Evolutionary conservation across 2,888 invertebrate genomes (phyloP).

Genomic region (Eupithecia centaureata): DNA sequence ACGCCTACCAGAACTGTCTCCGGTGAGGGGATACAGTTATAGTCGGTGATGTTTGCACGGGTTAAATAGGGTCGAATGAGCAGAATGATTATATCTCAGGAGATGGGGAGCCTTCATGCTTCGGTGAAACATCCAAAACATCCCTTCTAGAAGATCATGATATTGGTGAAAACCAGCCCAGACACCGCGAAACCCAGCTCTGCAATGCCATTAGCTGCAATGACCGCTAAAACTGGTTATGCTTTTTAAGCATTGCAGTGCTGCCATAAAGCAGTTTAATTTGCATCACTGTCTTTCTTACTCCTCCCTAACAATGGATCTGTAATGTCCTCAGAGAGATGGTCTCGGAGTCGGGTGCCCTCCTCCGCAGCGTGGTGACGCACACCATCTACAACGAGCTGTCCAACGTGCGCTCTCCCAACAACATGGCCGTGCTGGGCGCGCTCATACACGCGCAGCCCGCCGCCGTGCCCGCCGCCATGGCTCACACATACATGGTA

Average conservation of each 20-base stretch:
- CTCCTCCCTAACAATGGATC: not conserved
- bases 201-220: not conserved
- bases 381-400: conserved; percentile 98
- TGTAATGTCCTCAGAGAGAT: conserved; percentile 87
- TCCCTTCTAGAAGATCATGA: not conserved
- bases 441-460: conserved; percentile 94
- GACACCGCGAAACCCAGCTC: not conserved
- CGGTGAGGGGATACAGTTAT: too few relatives aligned
- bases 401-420: conserved; percentile 95
- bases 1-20: conserved; percentile 93
- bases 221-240: not conserved
- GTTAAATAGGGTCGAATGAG: too few relatives aligned
- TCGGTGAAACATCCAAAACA: not conserved
- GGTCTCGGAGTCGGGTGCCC: conserved; percentile 92
- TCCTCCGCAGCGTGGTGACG: conserved; percentile 92
- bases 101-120: not conserved
- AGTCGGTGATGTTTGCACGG: too few relatives aligned
- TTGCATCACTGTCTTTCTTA: not conserved
- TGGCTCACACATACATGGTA: conserved; percentile 92
- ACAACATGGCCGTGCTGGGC: conserved; percentile 96
- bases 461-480: conserved; percentile 90
- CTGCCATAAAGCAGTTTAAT: too few relatives aligned
- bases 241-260: too few relatives aligned
- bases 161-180: not conserved
- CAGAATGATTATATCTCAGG: not conserved